phyloP scores from a whole-genome alignment of 1,140 invertebrate species.

The Chrysopa pallens region DNA sequence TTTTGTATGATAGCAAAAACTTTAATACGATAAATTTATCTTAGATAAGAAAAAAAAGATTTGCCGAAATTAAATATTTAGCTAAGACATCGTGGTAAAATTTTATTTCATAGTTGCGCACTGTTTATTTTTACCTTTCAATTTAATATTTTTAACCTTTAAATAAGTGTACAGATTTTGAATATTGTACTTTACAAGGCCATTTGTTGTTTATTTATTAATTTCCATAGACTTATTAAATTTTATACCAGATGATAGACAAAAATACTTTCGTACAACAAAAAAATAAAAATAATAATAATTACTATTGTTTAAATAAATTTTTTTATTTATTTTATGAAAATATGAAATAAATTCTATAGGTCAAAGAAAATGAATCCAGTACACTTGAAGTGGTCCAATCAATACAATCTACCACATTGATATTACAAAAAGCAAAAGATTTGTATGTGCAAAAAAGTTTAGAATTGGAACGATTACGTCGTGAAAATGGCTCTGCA shows the following conservation, averaged over 20 bases:
- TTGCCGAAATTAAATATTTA: too few relatives aligned
- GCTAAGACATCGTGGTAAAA: too few relatives aligned
- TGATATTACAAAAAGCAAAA: conserved; percentile 74
- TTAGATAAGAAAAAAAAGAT: too few relatives aligned
- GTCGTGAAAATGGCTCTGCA: conserved; percentile 74
- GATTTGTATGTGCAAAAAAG: conserved; percentile 73
- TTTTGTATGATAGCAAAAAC: too few relatives aligned
- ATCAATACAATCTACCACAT: conserved; percentile 70
- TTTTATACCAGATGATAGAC: neutral
- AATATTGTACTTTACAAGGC: neutral
- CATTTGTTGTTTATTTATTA: neutral
- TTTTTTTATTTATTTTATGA: neutral
- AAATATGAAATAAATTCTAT: conserved; percentile 15
- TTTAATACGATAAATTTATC: too few relatives aligned
- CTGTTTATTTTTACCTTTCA: too few relatives aligned
- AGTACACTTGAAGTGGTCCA: conserved; percentile 79
- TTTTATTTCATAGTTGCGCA: too few relatives aligned
- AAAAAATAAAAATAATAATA: too few relatives aligned
- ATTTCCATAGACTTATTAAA: neutral
- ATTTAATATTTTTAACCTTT: too few relatives aligned
- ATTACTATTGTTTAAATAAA: too few relatives aligned
- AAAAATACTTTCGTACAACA: too few relatives aligned
- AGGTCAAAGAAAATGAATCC: conserved; percentile 87
- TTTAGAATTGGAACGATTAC: conserved; percentile 71
- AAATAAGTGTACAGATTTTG: neutral